Evolutionary conservation across 2,888 invertebrate species (phyloP).

Genomic region (Scelioninae gen. 1): DNA sequence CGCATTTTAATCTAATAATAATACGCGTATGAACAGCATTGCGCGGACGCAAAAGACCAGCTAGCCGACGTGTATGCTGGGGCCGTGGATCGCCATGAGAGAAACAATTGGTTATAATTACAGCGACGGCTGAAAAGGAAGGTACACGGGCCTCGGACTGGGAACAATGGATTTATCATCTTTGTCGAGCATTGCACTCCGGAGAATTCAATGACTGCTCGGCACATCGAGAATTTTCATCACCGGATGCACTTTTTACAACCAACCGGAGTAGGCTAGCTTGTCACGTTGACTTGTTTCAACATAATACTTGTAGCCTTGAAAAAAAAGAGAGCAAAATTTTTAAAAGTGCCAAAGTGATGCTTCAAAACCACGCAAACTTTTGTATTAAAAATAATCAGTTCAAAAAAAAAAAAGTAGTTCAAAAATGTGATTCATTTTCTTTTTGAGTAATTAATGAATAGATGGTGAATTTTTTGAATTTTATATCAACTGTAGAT

Average conservation of each 20-base stretch:
- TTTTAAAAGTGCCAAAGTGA: slow-evolving; percentile 17
- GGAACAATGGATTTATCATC: slow-evolving; percentile 67
- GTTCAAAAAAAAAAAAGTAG: not conserved
- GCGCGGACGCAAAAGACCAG: slow-evolving; percentile 57
- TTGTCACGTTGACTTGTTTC: slow-evolving; percentile 33
- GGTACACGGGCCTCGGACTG: slow-evolving; percentile 57
- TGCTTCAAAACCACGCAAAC: not conserved
- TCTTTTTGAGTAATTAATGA: too few species aligned
- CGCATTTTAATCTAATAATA: slow-evolving; percentile 78
- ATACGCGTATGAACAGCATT: slow-evolving; percentile 49
- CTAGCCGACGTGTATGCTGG: slow-evolving; percentile 61
- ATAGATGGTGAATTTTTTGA: too few species aligned
- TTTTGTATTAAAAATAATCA: not conserved
- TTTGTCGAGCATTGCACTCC: slow-evolving; percentile 59
- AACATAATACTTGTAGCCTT: slow-evolving; percentile 32
- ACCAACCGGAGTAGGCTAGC: slow-evolving; percentile 11
- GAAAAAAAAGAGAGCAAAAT: too few species aligned
- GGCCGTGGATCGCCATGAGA: slow-evolving; percentile 57
- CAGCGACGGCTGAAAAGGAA: slow-evolving; percentile 75
- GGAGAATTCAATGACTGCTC: slow-evolving; percentile 58
- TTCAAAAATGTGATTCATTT: not conserved
- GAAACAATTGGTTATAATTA: slow-evolving; percentile 79
- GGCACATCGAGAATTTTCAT: slow-evolving; percentile 55
- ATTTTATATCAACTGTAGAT: too few species aligned
- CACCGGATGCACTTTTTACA: slow-evolving; percentile 40